Base-by-base conservation (phyloP, 2,888 invertebrate species). In the Xestia xanthographa region DNA sequence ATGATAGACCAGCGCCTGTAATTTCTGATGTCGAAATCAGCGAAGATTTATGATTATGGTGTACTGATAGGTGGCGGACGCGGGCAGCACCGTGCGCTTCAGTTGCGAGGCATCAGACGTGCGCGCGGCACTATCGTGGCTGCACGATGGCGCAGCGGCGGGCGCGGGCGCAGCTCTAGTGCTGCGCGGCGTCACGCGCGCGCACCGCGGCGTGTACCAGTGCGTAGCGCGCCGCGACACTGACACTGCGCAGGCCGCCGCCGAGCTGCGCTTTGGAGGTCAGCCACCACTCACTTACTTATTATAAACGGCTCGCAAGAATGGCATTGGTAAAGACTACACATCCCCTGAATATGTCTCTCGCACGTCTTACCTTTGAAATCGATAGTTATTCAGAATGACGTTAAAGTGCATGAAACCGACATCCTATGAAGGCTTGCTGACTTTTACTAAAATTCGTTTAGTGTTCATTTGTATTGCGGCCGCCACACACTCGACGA, bases 181-280 rank as follows among this genome's bases (percentile, higher is more conserved):
- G 82, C 78, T 96, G 88, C 92, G 92, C 38, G 92, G 87, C 66
- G 98, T 98, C 53, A 97, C 97, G 70, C 97, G 98, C 83, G 97
- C 97, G 75, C 98, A 98, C 95, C 97, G 97, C 88, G 99, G 99
- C 82, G 97, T 98, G 96, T 99, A 99, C 96, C 99, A 99, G 95
- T 99, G 99, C 94, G 96, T 98, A 84, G 98, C 98, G 56, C 97
- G 97, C 87, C 97, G 97, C 87, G 97, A 97, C 81, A 95, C 97
- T 75, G 97, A 97, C 88, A 97, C 97, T 91, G 98, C 98, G 63
- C 98, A 98, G 92, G 98, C 98, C 66, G 97, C 98, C 89, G 97
- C 98, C 0, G 98, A 98, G 92, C 95, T 98, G n/a, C 97, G 98
- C 75, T 97, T 98, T 66, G 98, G 98, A 92, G 98, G 98, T 98